Conservation (phyloP, 2,797 vertebrate genomes). For the Prunella strophiata region DNA sequence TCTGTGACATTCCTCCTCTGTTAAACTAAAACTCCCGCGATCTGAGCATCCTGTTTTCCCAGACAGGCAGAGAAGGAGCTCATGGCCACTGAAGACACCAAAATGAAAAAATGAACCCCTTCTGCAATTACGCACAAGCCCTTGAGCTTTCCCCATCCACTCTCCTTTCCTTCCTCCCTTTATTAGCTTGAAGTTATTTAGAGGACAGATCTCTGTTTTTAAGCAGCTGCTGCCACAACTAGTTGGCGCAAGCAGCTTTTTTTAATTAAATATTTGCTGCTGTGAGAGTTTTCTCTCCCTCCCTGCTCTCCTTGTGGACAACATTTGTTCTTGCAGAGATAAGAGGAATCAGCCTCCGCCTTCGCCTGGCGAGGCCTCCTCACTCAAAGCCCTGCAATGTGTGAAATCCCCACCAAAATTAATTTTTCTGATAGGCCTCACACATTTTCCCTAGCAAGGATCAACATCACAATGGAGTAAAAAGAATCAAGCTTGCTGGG, state of each 20-base stretch:
- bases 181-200: slow-evolving; percentile 62
- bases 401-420: not conserved
- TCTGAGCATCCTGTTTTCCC: not conserved
- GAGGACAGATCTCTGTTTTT: slow-evolving; percentile 66
- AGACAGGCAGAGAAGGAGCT: not conserved
- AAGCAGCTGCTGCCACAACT: slow-evolving; percentile 70
- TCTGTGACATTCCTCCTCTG: not conserved
- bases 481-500: slow-evolving; percentile 16
- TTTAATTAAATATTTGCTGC: slow-evolving; percentile 75
- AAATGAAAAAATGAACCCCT: not conserved
- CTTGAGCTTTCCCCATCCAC: slow-evolving; percentile 21
- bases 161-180: not conserved
- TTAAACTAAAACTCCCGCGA: not conserved
- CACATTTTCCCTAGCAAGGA: slow-evolving; percentile 8
- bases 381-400: not conserved
- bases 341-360: not conserved
- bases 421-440: not conserved
- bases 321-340: slow-evolving; percentile 37
- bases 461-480: not conserved
- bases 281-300: slow-evolving; percentile 25
- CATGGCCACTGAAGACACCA: not conserved
- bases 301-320: slow-evolving; percentile 5
- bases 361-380: not conserved
- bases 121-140: not conserved
- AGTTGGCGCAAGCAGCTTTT: slow-evolving; percentile 23